phyloP scores from a whole-genome alignment of 1,140 invertebrate genomes.

The Teleogryllus occipitalis region DNA sequence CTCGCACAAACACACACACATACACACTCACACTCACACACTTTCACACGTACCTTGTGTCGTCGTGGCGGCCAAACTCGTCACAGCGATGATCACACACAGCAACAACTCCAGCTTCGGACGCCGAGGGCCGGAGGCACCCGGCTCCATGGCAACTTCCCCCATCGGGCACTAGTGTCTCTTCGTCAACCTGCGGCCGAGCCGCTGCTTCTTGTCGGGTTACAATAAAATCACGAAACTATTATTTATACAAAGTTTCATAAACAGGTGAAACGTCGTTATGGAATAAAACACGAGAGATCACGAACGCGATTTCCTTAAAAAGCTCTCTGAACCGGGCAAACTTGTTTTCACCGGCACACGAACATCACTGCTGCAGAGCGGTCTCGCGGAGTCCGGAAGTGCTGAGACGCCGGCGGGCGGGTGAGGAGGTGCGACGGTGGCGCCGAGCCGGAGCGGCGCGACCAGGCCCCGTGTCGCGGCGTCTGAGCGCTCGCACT shows the following conservation, averaged over 20 bases:
- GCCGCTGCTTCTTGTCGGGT: no score
- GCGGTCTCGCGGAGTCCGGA: background rate
- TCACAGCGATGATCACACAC: background rate
- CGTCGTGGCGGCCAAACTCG: background rate
- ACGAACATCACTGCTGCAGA: background rate
- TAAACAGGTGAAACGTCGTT: background rate
- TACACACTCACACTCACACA: no score
- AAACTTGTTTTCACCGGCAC: background rate
- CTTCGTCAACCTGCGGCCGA: background rate
- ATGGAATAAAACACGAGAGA: no score
- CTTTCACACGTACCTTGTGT: background rate
- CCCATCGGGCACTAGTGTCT: background rate
- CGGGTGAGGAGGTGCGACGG: background rate
- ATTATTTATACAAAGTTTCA: background rate
- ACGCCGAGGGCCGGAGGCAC: background rate
- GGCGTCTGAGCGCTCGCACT: background rate
- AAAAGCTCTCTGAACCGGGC: background rate
- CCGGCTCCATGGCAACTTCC: background rate
- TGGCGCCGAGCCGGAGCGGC: background rate
- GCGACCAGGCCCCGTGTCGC: no score
- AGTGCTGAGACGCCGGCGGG: background rate
- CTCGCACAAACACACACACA: background rate
- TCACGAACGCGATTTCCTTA: background rate
- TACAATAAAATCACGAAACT: background rate
- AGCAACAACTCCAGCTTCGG: background rate